phyloP scores from a whole-genome alignment of 2,797 vertebrate genomes.

The Pachyuromys duprasi region DNA sequence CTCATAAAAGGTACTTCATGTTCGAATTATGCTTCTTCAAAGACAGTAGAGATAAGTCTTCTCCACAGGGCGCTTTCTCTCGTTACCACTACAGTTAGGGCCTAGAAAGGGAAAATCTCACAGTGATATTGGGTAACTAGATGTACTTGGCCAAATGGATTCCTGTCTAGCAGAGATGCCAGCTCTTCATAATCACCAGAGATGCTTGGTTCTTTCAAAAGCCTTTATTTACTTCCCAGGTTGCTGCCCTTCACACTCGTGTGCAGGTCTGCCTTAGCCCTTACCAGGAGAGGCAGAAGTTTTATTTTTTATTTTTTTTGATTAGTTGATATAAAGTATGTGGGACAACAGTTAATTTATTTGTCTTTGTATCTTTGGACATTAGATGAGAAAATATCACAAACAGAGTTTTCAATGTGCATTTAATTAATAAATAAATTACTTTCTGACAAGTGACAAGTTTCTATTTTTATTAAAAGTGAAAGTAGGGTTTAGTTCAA shows the following conservation, averaged over 20 bases:
- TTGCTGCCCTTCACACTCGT: neutral
- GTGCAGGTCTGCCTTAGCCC: neutral
- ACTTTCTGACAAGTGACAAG: neutral
- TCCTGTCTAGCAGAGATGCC: neutral
- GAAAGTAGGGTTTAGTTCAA: constrained; percentile 27
- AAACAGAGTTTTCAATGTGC: constrained; percentile 1
- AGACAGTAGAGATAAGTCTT: constrained; percentile 53
- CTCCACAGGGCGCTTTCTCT: constrained; percentile 4
- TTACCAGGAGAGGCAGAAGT: neutral
- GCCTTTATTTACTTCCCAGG: neutral
- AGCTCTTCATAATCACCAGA: constrained; percentile 32
- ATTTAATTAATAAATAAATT: constrained; percentile 41
- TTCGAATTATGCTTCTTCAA: constrained; percentile 64
- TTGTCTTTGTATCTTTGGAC: constrained; percentile 9
- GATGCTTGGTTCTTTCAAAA: neutral
- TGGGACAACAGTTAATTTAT: neutral
- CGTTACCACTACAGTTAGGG: constrained; percentile 28
- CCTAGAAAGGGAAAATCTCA: neutral
- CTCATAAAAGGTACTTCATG: constrained; percentile 65
- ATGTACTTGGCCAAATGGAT: constrained; percentile 20
- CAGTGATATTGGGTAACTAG: neutral
- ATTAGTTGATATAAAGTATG: neutral
- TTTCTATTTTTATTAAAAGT: constrained; percentile 24
- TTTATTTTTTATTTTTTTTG: constrained; percentile 16
- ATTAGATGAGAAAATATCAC: neutral